A percentile compares a stretch with the other conserved stretches of the same genome.
These are phyloP conservation scores for Caloenas nicobarica DNA, from an alignment of 2,113 vertebrate genomes.

Conservation along the genomic window DNA sequence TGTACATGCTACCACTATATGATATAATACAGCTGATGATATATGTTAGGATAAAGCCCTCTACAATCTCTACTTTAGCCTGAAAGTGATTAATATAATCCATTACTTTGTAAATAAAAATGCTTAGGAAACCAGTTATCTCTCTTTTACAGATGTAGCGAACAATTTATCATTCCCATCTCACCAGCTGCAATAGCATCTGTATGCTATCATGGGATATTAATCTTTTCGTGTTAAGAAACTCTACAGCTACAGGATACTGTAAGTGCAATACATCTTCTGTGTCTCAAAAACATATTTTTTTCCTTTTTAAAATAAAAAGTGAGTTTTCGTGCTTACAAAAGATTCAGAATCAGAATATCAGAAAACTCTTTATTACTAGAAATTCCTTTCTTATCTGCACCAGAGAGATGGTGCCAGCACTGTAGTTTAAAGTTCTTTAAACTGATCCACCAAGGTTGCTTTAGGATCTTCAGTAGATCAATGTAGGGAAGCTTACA, in stretches of 20 bases:
- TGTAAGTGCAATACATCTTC: not conserved
- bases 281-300: not conserved
- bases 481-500: not conserved
- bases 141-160: not conserved
- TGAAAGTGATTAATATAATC: constrained; percentile 11
- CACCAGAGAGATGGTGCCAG: not conserved
- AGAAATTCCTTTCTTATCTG: not conserved
- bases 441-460: not conserved
- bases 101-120: constrained; percentile 7
- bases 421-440: not conserved
- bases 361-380: not conserved
- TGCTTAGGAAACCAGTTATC: not conserved
- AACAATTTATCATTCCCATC: not conserved
- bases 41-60: not conserved
- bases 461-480: not conserved
- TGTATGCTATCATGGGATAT: not conserved
- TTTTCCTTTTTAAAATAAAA: not conserved
- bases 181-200: not conserved
- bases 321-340: not conserved
- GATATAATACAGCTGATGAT: not conserved
- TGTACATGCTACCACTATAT: not conserved
- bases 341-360: not conserved
- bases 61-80: not conserved
- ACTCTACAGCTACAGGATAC: not conserved
- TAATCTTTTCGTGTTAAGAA: constrained; percentile 28